A percentile compares a stretch with the other conserved stretches of the same genome.
Conservation (phyloP, 2,113 vertebrate species). For the Galbula dea region DNA sequence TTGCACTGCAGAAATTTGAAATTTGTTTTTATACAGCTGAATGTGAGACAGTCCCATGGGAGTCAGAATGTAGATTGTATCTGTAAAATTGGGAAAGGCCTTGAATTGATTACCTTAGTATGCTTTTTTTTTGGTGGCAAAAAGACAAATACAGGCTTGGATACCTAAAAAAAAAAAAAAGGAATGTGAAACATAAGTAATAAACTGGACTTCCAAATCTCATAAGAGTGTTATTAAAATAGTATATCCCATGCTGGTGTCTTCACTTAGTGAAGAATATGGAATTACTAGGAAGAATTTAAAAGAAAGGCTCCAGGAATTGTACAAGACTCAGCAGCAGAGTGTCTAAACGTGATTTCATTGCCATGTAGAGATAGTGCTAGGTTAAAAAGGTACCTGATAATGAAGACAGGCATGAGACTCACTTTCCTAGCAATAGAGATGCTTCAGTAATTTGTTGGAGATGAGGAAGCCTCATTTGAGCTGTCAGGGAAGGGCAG, state of each 20-base stretch:
- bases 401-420: background rate
- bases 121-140: background rate
- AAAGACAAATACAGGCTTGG: background rate
- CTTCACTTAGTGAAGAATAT: background rate
- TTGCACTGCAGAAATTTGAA: background rate
- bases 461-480: background rate
- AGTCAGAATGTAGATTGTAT: background rate
- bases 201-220: background rate
- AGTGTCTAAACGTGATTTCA: accelerated
- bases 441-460: background rate
- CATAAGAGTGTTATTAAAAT: background rate
- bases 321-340: background rate
- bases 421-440: background rate
- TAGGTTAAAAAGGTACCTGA: background rate
- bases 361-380: background rate
- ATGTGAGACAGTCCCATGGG: background rate
- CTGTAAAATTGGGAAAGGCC: background rate
- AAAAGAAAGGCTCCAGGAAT: background rate
- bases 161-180: background rate
- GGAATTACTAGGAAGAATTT: background rate
- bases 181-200: background rate
- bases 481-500: background rate
- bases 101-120: background rate
- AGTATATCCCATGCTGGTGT: background rate
- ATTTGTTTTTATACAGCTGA: background rate